phyloP scores from a whole-genome alignment of 2,113 vertebrate species.

The Naja naja region DNA sequence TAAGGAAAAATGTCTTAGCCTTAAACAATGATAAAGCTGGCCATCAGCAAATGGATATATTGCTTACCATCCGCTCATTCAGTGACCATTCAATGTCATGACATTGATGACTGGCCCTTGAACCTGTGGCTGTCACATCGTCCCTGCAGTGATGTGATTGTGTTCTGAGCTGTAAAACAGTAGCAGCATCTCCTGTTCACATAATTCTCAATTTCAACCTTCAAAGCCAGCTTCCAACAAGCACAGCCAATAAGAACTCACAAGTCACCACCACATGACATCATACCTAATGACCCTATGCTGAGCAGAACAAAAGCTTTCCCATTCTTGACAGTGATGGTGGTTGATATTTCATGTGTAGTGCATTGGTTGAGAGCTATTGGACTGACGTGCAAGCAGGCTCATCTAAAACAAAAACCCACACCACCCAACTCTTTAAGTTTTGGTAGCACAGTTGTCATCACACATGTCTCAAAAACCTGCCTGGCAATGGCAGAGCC shows the following conservation, averaged over 20 bases:
- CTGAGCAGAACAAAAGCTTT: not conserved
- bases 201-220: not conserved
- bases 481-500: not conserved
- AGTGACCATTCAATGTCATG: not conserved
- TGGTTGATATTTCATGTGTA: not conserved
- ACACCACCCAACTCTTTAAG: not conserved
- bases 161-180: not conserved
- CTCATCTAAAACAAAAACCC: not conserved
- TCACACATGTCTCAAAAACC: not conserved
- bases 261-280: not conserved
- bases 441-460: not conserved
- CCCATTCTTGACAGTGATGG: not conserved
- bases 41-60: not conserved
- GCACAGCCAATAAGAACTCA: not conserved
- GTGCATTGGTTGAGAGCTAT: not conserved
- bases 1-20: not conserved
- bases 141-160: not conserved
- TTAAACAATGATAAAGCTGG: not conserved
- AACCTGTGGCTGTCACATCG: not conserved
- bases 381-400: not conserved
- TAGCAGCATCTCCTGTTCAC: not conserved
- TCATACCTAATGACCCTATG: not conserved
- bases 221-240: not conserved
- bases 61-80: not conserved
- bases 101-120: not conserved